Percentiles rank a stretch among this genome's conserved stretches.
phyloP scores from a whole-genome alignment of 2,797 vertebrate genomes.

The Acomys russatus region DNA sequence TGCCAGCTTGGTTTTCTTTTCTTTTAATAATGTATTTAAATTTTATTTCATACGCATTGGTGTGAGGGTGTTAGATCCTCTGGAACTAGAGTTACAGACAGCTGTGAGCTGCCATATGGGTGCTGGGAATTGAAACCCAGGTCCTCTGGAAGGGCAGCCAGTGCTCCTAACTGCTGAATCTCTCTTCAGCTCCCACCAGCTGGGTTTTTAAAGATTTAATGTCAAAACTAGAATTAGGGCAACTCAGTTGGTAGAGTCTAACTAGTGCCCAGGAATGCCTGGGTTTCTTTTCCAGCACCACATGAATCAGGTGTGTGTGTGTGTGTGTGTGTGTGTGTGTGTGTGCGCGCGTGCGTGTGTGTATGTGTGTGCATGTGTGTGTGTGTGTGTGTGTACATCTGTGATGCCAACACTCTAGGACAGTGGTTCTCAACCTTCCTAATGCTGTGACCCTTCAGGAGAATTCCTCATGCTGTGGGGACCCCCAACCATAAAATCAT shows the following conservation, averaged over 20 bases:
- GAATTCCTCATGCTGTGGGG: too few relatives aligned
- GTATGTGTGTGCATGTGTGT: too few relatives aligned
- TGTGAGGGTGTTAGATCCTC: background rate
- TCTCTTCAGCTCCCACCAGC: background rate
- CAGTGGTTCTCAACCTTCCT: background rate
- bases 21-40: background rate
- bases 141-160: background rate
- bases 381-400: background rate
- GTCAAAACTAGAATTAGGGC: background rate
- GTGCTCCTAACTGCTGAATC: background rate
- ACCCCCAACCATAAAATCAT: background rate
- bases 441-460: background rate
- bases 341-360: too few relatives aligned
- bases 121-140: background rate
- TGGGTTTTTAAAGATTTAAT: background rate
- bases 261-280: background rate
- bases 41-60: background rate
- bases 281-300: background rate
- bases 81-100: background rate
- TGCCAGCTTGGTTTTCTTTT: background rate
- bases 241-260: background rate
- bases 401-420: background rate
- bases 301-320: background rate
- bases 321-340: too few relatives aligned
- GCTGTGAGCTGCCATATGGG: background rate